Percentiles rank a stretch among this genome's conserved stretches.
Conservation (phyloP, 2,113 vertebrate genomes). For the Isichthys henryi region DNA sequence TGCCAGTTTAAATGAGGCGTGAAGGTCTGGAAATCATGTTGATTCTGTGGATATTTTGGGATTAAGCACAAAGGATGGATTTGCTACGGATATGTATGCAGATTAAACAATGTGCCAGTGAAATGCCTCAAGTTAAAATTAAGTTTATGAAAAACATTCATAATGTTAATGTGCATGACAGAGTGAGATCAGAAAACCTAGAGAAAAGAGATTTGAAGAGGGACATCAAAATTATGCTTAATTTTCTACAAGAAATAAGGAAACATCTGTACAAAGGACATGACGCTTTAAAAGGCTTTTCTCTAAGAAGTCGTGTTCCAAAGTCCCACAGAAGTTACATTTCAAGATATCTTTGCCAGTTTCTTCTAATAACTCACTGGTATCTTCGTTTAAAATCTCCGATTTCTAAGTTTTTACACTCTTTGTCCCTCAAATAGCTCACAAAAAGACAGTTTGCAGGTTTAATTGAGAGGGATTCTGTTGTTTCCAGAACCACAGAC, state of each 20-base stretch:
- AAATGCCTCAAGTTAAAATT: slow-evolving; percentile 1
- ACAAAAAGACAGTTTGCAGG: background rate
- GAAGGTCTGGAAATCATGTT: background rate
- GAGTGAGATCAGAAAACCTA: background rate
- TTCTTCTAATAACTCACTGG: background rate
- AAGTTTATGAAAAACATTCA: background rate
- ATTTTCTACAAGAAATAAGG: background rate
- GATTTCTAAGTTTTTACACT: background rate
- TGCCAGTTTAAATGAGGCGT: background rate
- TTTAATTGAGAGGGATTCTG: background rate
- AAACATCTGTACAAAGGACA: background rate
- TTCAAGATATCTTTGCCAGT: background rate
- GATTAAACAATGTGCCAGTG: background rate
- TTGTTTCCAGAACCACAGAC: background rate
- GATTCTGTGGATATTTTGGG: background rate
- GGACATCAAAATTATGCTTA: background rate
- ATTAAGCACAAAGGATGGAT: slow-evolving; percentile 5
- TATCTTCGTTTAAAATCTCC: background rate
- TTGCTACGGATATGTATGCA: background rate
- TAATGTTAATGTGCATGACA: background rate
- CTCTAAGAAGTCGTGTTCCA: background rate
- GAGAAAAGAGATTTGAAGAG: background rate
- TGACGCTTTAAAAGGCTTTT: background rate
- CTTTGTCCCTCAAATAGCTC: background rate
- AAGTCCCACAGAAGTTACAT: background rate